phyloP scores from a whole-genome alignment of 35 echinoderm and acorn worm genomes.

The Ophioderma brevispina region DNA sequence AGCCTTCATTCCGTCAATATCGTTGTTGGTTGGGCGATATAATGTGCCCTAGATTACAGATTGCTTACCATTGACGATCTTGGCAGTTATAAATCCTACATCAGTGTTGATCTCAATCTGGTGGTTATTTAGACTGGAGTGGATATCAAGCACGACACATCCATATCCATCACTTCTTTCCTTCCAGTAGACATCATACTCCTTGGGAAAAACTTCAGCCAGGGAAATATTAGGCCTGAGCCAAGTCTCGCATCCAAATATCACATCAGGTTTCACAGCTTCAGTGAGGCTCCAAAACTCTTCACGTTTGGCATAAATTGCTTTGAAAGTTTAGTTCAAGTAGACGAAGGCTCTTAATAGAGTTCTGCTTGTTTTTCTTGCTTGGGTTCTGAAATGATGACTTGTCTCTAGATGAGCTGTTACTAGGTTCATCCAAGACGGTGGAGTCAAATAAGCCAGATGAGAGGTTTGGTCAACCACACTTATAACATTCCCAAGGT shows the following conservation, averaged over 20 bases:
- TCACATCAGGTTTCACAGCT: slow-evolving; percentile 28
- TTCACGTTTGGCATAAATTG: slow-evolving; percentile 27
- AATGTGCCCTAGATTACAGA: neutral
- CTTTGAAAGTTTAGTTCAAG: slow-evolving; percentile 34
- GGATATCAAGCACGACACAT: slow-evolving; percentile 21
- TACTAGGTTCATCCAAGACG: neutral
- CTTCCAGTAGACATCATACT: slow-evolving; percentile 17
- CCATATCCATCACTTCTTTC: slow-evolving; percentile 41
- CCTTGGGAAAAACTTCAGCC: slow-evolving; percentile 5
- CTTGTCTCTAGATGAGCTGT: neutral
- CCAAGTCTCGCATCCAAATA: slow-evolving; percentile 49
- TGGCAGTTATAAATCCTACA: slow-evolving; percentile 5
- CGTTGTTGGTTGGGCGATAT: neutral
- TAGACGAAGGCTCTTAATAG: neutral
- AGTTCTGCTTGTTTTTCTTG: neutral
- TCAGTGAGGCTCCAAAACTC: slow-evolving; percentile 24
- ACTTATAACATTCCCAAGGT: neutral
- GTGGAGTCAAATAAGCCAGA: neutral
- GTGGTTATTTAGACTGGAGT: slow-evolving; percentile 22
- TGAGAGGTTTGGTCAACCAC: neutral
- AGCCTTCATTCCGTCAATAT: neutral
- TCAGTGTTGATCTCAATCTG: neutral
- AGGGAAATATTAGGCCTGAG: neutral
- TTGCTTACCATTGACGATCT: slow-evolving; percentile 20
- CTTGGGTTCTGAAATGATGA: neutral